Conservation (phyloP, 2,113 vertebrate genomes). For the Spermophilus dauricus region DNA sequence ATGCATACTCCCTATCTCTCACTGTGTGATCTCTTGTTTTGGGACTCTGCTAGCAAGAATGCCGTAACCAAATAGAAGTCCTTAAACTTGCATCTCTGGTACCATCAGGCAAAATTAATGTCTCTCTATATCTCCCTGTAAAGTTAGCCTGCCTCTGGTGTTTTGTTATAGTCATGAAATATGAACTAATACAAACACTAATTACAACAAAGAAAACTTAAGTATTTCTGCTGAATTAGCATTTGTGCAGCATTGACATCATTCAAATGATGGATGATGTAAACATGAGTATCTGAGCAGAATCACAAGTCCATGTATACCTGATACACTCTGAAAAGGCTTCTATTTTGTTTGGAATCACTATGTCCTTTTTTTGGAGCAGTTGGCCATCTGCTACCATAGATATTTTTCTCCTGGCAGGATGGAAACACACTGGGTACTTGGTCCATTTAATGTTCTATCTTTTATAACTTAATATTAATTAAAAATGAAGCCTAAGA, state of each 20-base stretch:
- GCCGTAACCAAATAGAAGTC: too few species aligned
- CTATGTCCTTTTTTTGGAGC: background rate
- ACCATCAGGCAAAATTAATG: too few species aligned
- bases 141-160: too few species aligned
- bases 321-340: too few species aligned
- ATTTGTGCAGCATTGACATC: background rate
- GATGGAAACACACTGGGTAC: background rate
- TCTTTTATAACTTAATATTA: constrained; percentile 61
- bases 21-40: background rate
- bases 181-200: too few species aligned
- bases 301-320: too few species aligned
- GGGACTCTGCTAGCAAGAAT: too few species aligned
- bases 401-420: background rate
- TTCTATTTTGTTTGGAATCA: too few species aligned
- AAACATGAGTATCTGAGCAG: background rate
- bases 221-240: background rate
- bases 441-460: background rate
- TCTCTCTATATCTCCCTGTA: too few species aligned
- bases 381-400: constrained; percentile 46
- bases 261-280: background rate
- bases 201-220: too few species aligned
- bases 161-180: too few species aligned
- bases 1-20: background rate
- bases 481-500: background rate
- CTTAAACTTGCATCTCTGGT: too few species aligned